Conservation (phyloP, 1,140 invertebrate species). For the Belonocnema kinseyi region DNA sequence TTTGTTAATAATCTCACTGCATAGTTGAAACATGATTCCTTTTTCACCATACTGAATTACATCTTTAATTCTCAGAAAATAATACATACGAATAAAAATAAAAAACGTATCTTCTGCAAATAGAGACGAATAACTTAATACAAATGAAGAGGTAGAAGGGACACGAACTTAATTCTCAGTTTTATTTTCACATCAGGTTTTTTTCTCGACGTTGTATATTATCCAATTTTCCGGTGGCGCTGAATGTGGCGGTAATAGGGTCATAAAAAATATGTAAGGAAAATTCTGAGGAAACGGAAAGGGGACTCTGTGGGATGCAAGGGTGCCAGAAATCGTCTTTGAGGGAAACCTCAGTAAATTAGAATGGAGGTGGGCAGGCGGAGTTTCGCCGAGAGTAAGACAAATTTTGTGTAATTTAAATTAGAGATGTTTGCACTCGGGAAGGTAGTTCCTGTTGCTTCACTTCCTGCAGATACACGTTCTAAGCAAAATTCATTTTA, state of each 20-base stretch:
- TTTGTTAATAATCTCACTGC: background rate
- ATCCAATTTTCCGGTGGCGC: slow-evolving; percentile 11
- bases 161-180: background rate
- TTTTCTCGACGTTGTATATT: background rate
- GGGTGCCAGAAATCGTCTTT: slow-evolving; percentile 38
- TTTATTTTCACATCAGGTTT: background rate
- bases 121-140: background rate
- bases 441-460: slow-evolving; percentile 21
- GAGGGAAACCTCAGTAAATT: slow-evolving; percentile 43
- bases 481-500: background rate
- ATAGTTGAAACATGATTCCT: background rate
- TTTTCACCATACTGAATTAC: background rate
- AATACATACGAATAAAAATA: no score
- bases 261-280: slow-evolving; percentile 23
- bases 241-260: slow-evolving; percentile 22
- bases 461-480: slow-evolving; percentile 2
- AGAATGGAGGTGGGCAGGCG: slow-evolving; percentile 45
- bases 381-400: slow-evolving; percentile 53
- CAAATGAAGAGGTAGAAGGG: background rate
- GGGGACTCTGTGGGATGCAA: slow-evolving; percentile 14
- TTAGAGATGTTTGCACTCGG: slow-evolving; percentile 33
- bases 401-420: slow-evolving; percentile 60
- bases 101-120: background rate
- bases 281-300: background rate
- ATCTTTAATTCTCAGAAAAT: no score